Conservation (phyloP, 1,140 invertebrate genomes). For the Monomorium pharaonis region DNA sequence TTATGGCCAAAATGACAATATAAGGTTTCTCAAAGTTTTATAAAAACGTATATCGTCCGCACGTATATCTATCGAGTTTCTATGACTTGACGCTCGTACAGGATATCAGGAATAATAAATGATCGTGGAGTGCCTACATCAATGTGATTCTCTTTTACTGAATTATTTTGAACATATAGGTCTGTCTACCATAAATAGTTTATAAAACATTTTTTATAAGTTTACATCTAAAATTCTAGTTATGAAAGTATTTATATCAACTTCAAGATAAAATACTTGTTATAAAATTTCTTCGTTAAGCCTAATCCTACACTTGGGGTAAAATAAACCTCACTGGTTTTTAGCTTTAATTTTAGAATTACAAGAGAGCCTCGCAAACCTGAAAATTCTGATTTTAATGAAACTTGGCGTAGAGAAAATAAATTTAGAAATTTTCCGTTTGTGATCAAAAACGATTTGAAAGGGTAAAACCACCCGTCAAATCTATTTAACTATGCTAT, state of each 20-base stretch:
- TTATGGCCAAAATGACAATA: not conserved
- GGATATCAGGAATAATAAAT: constrained; percentile 75
- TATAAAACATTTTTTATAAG: not conserved
- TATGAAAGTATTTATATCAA: not conserved
- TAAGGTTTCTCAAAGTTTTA: not conserved
- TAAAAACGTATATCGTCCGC: constrained; percentile 18
- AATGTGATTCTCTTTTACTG: constrained; percentile 34
- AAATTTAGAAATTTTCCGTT: too few species aligned
- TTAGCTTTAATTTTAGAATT: too few species aligned
- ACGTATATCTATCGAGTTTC: constrained; percentile 73
- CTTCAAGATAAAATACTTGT: not conserved
- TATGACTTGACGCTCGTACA: constrained; percentile 74
- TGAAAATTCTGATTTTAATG: too few species aligned
- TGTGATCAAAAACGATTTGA: too few species aligned
- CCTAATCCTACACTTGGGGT: too few species aligned
- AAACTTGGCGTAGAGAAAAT: too few species aligned
- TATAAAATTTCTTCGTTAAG: not conserved
- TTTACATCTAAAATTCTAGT: not conserved
- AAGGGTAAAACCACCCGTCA: too few species aligned
- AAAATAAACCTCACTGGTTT: too few species aligned
- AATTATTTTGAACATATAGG: not conserved
- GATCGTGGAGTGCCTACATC: constrained; percentile 71
- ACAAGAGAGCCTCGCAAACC: too few species aligned
- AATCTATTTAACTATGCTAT: too few species aligned
- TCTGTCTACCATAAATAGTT: not conserved